Base-by-base conservation (phyloP, 2,888 invertebrate genomes). In the Polydrusus cervinus region DNA sequence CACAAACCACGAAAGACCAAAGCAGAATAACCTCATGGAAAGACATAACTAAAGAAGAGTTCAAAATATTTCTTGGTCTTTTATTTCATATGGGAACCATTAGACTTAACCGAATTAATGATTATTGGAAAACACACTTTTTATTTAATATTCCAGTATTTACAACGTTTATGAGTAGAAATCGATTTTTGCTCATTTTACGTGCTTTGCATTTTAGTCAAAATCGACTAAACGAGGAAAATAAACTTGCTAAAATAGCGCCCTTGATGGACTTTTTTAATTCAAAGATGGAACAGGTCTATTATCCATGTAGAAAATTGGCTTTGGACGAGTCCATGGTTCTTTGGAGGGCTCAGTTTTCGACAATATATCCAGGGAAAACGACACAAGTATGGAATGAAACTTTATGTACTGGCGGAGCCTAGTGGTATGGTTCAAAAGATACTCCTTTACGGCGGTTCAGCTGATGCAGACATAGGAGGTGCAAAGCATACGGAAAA, bases 341-440 rank as follows among this genome's bases (percentile, higher is more conserved):
- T 6, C 49, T 76, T 20, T 80, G 78, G 78, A 34, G 83, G 13
- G 18, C 20, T 51, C 9, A 51, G 10, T 20, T 51, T 51, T 11
- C 11, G 20, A 1, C 10, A 51, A 13, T 51, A 51, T 20, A 51
- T 51, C n/a, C 9, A 51, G 79, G 83, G 8, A 25, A 77, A 61
- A 55, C 82, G 83, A 70, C 64, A 84, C 8, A 84, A 86, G 73
- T 83, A 82, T 51, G 20, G 51, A 9, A 20, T 51, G n/a, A 47
- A 47, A 47, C 47, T 47, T 16, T 47, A 47, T 77, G 81, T 84
- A 9, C 77, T 86, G 0, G 79, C 82, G 9, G 84, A 86, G 73
- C 82, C 84, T 20, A 80, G 82, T 79, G 86, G 86, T 3, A 68
- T 66, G n/a, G 77, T 81, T 34, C 71, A 83, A 61, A 80, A 79